phyloP scores from a whole-genome alignment of 2,888 invertebrate species.

The Ceratothoa steindachneri region DNA sequence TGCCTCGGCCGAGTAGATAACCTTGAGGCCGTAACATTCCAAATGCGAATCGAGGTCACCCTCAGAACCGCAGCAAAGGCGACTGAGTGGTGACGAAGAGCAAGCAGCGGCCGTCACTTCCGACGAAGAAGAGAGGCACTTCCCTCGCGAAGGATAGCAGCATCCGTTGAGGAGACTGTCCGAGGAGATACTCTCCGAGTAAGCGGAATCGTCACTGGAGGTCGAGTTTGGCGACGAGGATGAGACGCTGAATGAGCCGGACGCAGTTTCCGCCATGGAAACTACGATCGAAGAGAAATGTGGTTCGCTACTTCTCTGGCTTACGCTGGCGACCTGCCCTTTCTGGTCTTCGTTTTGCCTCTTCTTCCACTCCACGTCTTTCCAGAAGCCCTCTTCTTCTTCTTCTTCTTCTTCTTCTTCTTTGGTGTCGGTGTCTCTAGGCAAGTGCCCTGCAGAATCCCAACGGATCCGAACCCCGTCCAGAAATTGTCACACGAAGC shows the following conservation, averaged over 20 bases:
- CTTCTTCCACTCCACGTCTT: not conserved
- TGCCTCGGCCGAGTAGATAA: not conserved
- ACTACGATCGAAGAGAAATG: not conserved
- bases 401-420: not conserved
- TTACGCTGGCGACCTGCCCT: not conserved
- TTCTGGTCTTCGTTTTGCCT: not conserved
- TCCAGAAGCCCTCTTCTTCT: not conserved
- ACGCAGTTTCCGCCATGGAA: not conserved
- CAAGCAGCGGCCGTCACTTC: not conserved
- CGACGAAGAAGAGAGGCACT: not conserved
- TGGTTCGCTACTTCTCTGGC: not conserved
- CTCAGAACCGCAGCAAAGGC: not conserved
- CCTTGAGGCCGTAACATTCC: not conserved
- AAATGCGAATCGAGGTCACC: not conserved
- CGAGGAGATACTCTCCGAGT: not conserved
- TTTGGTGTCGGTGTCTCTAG: not conserved
- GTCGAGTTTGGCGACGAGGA: not conserved
- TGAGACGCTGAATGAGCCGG: not conserved
- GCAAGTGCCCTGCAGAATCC: not conserved
- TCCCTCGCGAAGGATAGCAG: not conserved
- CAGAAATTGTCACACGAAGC: conserved; percentile 2
- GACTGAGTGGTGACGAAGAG: not conserved
- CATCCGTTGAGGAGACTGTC: not conserved
- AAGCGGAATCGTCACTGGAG: not conserved
- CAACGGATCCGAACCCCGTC: not conserved